These are phyloP conservation scores for Ectropis crepuscularia DNA, from an alignment of 2,888 invertebrate genomes.

Conservation along the genomic window DNA sequence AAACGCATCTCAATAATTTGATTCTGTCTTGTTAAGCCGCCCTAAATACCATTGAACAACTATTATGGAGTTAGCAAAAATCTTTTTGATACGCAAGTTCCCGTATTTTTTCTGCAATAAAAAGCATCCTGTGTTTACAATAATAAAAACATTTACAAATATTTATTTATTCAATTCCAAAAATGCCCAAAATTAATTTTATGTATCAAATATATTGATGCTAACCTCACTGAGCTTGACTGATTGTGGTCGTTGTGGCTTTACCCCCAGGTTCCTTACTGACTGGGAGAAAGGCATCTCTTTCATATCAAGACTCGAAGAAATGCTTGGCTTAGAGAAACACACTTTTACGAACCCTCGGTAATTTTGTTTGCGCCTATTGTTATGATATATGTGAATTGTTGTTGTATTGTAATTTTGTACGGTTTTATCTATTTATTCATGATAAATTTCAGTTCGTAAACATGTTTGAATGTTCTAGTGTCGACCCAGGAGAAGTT, in stretches of 20 bases:
- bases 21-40: no score
- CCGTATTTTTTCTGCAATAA: no score
- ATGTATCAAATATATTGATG: neutral
- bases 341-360: constrained; percentile 86
- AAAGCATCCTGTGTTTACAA: no score
- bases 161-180: no score
- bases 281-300: constrained; percentile 90
- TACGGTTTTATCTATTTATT: no score
- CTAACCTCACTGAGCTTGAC: constrained; percentile 28
- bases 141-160: no score
- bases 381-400: neutral
- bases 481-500: constrained; percentile 91
- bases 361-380: constrained; percentile 66
- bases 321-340: constrained; percentile 87
- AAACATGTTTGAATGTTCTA: constrained; percentile 61
- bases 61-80: no score
- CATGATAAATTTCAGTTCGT: neutral
- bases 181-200: no score
- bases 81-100: no score
- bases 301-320: constrained; percentile 88
- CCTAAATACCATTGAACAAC: no score
- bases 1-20: no score
- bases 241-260: constrained; percentile 42
- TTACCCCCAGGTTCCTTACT: constrained; percentile 63
- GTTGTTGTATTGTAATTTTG: no score